phyloP scores from a whole-genome alignment of 2,888 invertebrate species.

The Callyntrura sp. region DNA sequence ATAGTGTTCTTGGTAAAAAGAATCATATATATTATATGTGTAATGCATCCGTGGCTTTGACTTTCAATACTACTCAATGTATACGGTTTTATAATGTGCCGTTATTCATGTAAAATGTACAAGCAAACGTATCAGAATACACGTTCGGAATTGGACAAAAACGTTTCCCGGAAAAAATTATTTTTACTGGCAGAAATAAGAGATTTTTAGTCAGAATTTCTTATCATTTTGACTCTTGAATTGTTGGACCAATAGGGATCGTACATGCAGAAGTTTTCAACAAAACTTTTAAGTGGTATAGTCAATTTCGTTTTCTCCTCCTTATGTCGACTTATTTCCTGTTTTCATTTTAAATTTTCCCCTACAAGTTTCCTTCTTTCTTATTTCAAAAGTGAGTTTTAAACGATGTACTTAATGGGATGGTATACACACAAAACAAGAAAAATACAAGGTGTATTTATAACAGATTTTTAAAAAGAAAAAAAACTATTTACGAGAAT shows the following conservation, averaged over 20 bases:
- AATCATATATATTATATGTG: constrained; percentile 54
- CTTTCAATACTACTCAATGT: constrained; percentile 77
- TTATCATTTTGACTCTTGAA: constrained; percentile 5
- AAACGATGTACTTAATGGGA: constrained; percentile 62
- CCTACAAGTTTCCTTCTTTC: not conserved
- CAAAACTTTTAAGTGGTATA: not conserved
- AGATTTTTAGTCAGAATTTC: not conserved
- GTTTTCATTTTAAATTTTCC: not conserved
- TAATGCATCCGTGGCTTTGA: constrained; percentile 74
- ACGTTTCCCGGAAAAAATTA: constrained; percentile 2
- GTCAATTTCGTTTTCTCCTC: not conserved
- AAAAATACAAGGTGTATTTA: constrained; percentile 37
- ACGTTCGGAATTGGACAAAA: not conserved
- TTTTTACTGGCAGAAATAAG: not conserved
- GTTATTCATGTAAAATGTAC: constrained; percentile 76
- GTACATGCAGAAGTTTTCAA: not conserved
- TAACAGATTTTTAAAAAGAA: not conserved
- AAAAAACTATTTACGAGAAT: not conserved
- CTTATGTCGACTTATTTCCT: not conserved
- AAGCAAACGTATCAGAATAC: constrained; percentile 71
- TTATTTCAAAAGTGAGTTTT: not conserved
- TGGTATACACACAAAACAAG: constrained; percentile 55
- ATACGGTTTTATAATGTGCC: constrained; percentile 74
- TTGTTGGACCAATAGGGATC: constrained; percentile 57
- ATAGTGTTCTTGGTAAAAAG: constrained; percentile 46